Base-by-base conservation (phyloP, 92 coral and sea anemone genomes). In the Epizoanthus scotinus region DNA sequence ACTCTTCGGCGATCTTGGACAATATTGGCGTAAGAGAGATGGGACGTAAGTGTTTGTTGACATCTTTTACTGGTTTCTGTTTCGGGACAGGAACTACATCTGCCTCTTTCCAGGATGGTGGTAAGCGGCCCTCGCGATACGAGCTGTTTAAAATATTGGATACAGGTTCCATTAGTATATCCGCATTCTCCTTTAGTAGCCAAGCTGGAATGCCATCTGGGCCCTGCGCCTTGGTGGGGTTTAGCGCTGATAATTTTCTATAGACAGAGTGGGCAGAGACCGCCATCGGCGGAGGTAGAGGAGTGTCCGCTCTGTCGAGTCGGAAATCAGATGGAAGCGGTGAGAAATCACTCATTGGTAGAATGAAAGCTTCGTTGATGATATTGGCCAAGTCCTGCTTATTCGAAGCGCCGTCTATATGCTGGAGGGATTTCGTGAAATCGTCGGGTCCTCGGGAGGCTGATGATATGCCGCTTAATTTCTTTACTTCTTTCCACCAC, bases 201-300 rank as follows among this genome's bases (percentile, higher is more conserved):
- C 70, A 78, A 29, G 82, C 72, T 29, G 82, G 82, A 28, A 78
- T 31, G 52, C 50, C 18, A 20, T 78, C 82, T 1, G 82, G 72
- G 50, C 82, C 82, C n/a, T 78, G 82, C 6, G 72, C 68, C 26
- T 78, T 78, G 27, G 54, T 78, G 44, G 83, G 14, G 56, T 78
- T 78, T 5, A 78, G 58, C 21, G 70, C 3, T 27, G 71, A 78
- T 44, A 79, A 18, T 27, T 79, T 79, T 8, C 2, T 63, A 62
- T 25, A 79, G 34, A 78, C 73, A 3, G 83, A 74, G 25, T 21
- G 68, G 65, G 65, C 29, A 5, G 81, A 78, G 53, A 74, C 63
- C n/a, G n/a, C n/a, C n/a, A n/a, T n/a, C n/a, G n/a, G n/a, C n/a
- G n/a, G n/a, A n/a, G n/a, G 20, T 25, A 74, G 8, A 8, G 15